Conservation (phyloP, 2,113 vertebrate species). For the Laticauda colubrina region DNA sequence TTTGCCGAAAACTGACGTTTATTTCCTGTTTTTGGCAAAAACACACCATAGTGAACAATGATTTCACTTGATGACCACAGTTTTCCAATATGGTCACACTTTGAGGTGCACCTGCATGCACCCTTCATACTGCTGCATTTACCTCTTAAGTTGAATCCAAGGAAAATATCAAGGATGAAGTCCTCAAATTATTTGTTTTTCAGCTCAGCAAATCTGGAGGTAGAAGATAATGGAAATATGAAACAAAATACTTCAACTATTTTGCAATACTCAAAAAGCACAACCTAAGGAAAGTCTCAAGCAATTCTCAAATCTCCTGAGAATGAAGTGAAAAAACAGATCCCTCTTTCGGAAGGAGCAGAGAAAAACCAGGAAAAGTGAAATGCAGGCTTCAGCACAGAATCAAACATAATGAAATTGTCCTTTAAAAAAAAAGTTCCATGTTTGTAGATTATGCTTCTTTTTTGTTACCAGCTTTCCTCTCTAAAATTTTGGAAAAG, state of each 20-base stretch:
- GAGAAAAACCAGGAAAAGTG: neutral
- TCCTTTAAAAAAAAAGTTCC: neutral
- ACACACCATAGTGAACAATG: neutral
- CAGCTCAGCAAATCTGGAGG: neutral
- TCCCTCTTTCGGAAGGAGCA: neutral
- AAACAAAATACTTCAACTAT: neutral
- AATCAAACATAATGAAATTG: neutral
- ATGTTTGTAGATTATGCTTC: neutral
- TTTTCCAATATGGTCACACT: neutral
- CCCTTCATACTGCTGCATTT: neutral
- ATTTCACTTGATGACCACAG: neutral
- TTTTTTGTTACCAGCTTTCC: neutral
- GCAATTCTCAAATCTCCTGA: neutral
- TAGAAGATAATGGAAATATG: neutral
- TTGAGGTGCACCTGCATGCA: neutral
- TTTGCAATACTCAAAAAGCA: neutral
- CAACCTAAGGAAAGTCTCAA: neutral
- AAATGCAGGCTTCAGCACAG: neutral
- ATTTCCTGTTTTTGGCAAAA: neutral
- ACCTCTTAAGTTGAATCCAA: neutral
- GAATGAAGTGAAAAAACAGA: neutral
- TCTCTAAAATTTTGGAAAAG: constrained; percentile 13
- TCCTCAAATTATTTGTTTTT: neutral
- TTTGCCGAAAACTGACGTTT: neutral
- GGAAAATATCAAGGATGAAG: neutral